phyloP scores from a whole-genome alignment of 2,113 vertebrate genomes.

The Perca schrenkii region DNA sequence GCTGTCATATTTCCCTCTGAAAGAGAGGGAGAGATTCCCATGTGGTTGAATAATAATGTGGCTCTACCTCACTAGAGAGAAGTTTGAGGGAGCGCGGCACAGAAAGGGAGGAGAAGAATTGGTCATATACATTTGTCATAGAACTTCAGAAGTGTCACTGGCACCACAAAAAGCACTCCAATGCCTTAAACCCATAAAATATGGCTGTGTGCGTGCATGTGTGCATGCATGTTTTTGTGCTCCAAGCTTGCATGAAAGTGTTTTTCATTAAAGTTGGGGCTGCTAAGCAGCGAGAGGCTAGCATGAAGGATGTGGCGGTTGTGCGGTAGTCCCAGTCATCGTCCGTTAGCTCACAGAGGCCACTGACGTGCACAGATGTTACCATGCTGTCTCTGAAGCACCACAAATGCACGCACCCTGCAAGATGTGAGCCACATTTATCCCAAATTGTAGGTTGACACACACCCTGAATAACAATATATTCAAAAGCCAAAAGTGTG shows the following conservation, averaged over 20 bases:
- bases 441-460: conserved; percentile 35
- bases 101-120: conserved; percentile 29
- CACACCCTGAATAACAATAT: conserved; percentile 4
- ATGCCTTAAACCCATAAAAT: conserved; percentile 32
- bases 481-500: conserved; percentile 16
- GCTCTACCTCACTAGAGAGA: conserved; percentile 45
- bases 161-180: conserved; percentile 48
- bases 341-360: conserved; percentile 48
- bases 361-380: conserved; percentile 64
- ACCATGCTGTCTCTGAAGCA: conserved; percentile 40
- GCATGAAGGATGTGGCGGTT: conserved; percentile 56
- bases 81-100: conserved; percentile 27
- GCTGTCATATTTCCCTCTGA: conserved; percentile 59
- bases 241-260: conserved; percentile 24
- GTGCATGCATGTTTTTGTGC: conserved; percentile 23
- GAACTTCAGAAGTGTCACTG: conserved; percentile 60
- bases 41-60: conserved; percentile 70
- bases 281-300: conserved; percentile 43
- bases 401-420: conserved; percentile 29
- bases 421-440: conserved; percentile 55
- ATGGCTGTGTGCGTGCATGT: conserved; percentile 23
- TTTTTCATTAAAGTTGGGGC: conserved; percentile 57
- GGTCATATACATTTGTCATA: conserved; percentile 59
- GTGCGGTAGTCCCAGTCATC: conserved; percentile 56
- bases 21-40: conserved; percentile 51